These are phyloP conservation scores for Colletes collaris DNA, from an alignment of 2,888 invertebrate genomes.

Conservation along the genomic window DNA sequence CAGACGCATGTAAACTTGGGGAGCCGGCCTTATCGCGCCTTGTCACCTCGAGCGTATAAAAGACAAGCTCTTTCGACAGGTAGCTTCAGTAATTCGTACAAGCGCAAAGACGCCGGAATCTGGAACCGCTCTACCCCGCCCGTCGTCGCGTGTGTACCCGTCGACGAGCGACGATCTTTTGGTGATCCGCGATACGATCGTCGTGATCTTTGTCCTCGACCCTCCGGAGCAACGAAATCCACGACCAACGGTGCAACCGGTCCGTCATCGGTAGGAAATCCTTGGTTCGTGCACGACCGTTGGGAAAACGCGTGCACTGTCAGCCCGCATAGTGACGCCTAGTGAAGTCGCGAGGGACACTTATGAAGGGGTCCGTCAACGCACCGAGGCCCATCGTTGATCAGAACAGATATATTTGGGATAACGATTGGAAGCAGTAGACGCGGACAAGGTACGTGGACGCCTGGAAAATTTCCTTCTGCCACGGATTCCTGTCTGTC, in stretches of 20 bases:
- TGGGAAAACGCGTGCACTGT: constrained; percentile 27
- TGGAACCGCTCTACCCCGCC: background rate
- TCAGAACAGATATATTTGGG: constrained; percentile 78
- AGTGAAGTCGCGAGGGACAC: constrained; percentile 72
- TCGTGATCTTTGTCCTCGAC: background rate
- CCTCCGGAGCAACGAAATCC: background rate
- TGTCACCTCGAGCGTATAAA: constrained; percentile 71
- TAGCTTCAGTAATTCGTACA: constrained; percentile 71
- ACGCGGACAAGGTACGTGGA: constrained; percentile 71
- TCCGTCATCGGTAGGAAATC: background rate
- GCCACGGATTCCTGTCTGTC: too few relatives aligned
- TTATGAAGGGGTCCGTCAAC: constrained; percentile 79
- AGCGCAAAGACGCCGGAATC: constrained; percentile 40
- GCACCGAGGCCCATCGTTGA: constrained; percentile 74
- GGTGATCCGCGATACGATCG: background rate
- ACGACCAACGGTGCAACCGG: background rate
- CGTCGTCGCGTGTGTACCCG: constrained; percentile 15
- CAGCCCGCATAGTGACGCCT: constrained; percentile 52
- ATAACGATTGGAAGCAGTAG: constrained; percentile 80
- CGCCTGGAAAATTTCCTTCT: background rate
- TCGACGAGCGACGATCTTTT: too few relatives aligned
- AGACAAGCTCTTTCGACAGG: constrained; percentile 69
- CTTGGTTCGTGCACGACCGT: constrained; percentile 22
- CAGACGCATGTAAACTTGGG: constrained; percentile 41
- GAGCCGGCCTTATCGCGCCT: constrained; percentile 56